Base-by-base conservation (phyloP, 2,797 vertebrate genomes). In the Microhierax caerulescens region DNA sequence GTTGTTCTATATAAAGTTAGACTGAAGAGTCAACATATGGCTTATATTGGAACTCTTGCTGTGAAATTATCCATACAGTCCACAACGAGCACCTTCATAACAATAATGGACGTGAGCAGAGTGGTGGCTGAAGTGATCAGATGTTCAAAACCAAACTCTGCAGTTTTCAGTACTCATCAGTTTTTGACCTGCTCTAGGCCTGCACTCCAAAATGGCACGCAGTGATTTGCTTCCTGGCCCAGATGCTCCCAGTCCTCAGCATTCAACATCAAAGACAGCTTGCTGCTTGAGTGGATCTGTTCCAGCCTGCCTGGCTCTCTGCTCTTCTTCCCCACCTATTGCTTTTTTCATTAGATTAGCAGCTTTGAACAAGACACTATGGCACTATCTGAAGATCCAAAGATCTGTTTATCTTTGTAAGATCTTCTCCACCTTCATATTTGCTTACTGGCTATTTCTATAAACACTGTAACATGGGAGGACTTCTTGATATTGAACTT, bases 31-130 rank as follows among this genome's bases (percentile, higher is more conserved):
- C 76, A 92, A 93, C 89, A 93, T 84, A 91, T 67, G 86, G 89
- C 85, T 93, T 91, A 88, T 69, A 86, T 67, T 92, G 86, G 50
- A 94, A 90, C 61, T 76, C 69, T 60, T 64, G 51, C 86, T 94
- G 81, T 83, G 89, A 90, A 94, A 87, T 78, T 73, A 96, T 30
- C 61, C 50, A 19, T 56, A 47, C 50, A 81, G 50, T 53, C 69
- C 81, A 85, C 81, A 92, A 90, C 28, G 65, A 93, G 90, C 61
- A 76, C 60, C 77, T 87, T 59, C 36, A 3, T 32, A 85, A 94
- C 64, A 92, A 24, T 39, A 92, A 77, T 57, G 76, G n/a, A 85
- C 90, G 57, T 10, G 36, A 92, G 83, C 39, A n/a, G 69, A 90
- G 48, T 25, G 85, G 47, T 25, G 17, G 61, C 80, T 91, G 37